These are phyloP conservation scores for Cylindroiulus punctatus DNA, from an alignment of 2,888 invertebrate species.

Conservation along the genomic window DNA sequence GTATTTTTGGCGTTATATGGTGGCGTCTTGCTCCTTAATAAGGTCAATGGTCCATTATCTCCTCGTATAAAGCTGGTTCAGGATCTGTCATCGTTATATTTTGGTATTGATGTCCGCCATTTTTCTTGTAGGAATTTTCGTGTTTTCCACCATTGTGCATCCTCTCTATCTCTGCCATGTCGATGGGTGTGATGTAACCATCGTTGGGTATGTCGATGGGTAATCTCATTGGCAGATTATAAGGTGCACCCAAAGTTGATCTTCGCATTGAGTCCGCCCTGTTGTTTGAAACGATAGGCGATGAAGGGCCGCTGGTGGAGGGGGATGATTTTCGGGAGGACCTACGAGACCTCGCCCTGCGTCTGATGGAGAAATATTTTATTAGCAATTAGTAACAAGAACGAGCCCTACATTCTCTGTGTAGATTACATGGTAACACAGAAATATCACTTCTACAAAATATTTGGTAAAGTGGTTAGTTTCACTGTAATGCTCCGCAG, in stretches of 20 bases:
- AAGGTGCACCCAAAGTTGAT: not conserved
- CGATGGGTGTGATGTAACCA: not conserved
- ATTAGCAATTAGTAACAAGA: too few relatives aligned
- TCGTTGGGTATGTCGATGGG: not conserved
- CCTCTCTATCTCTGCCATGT: not conserved
- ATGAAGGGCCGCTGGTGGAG: not conserved
- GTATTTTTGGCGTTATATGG: not conserved
- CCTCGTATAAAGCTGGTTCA: not conserved
- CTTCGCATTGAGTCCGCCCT: not conserved
- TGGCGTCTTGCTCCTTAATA: too few relatives aligned
- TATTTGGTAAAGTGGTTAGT: not conserved
- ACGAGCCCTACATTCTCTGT: too few relatives aligned
- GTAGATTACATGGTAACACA: too few relatives aligned
- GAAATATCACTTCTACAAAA: too few relatives aligned
- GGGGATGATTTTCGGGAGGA: not conserved
- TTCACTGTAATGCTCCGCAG: not conserved
- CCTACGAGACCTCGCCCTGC: conserved; percentile 18
- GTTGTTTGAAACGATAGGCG: not conserved
- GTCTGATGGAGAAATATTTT: not conserved
- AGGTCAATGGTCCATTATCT: not conserved
- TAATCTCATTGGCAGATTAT: not conserved
- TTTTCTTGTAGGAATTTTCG: not conserved
- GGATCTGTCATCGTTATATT: not conserved
- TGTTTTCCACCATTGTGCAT: not conserved
- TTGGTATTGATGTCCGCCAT: not conserved